Percentiles rank a stretch among this genome's conserved stretches.
Conservation (phyloP, 2,888 invertebrate genomes). For the Yponomeuta evonymella region DNA sequence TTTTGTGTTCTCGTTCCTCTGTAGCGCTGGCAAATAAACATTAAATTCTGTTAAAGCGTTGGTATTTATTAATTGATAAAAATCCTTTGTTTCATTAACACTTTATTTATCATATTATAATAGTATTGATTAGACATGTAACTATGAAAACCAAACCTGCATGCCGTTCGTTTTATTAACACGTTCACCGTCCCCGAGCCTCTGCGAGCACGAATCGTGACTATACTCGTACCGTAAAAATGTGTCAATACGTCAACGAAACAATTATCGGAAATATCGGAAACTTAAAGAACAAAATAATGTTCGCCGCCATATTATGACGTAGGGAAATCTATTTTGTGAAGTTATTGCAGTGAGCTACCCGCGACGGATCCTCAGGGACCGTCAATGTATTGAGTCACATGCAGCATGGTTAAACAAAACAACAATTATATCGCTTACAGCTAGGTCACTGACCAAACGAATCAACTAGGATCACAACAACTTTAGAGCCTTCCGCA, state of each 20-base stretch:
- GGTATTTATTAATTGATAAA: background rate
- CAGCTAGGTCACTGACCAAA: background rate
- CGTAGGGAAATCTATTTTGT: too few species aligned
- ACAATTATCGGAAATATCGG: background rate
- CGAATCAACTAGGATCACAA: slow-evolving; percentile 10
- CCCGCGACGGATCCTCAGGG: too few species aligned
- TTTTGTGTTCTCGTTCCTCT: background rate
- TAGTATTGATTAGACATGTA: slow-evolving; percentile 12
- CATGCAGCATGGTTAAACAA: background rate
- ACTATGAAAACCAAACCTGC: background rate
- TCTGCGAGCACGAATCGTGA: too few species aligned
- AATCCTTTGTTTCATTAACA: background rate
- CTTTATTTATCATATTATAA: slow-evolving; percentile 17
- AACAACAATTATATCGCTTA: slow-evolving; percentile 5
- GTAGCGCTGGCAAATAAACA: background rate
- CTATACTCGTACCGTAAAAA: too few species aligned
- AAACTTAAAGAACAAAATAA: too few species aligned
- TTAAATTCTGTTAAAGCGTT: background rate
- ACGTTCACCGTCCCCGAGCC: too few species aligned
- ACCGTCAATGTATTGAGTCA: background rate
- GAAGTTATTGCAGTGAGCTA: too few species aligned
- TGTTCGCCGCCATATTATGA: too few species aligned
- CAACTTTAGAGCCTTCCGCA: background rate
- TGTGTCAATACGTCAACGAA: too few species aligned
- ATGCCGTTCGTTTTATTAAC: background rate